Evolutionary conservation across 2,888 invertebrate species (phyloP), one percentile per base, ranked within the genome.

Genomic region (Apotomis capreana): DNA sequence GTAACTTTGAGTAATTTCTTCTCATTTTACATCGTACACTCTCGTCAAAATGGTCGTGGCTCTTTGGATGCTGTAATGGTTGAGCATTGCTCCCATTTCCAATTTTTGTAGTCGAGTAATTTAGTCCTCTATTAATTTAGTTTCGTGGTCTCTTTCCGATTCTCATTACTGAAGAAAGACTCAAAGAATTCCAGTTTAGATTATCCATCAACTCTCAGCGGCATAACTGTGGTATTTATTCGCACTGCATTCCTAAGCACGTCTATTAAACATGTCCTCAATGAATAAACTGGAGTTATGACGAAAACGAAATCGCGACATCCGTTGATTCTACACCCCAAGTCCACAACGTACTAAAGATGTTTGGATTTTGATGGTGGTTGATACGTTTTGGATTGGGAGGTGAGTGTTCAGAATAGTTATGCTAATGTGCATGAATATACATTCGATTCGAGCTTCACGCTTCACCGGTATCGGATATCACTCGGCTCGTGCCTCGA

Each of bases 251-350:
- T 71, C 67, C 71, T 15, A 57, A 71, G 61, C 67, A 57, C 57
- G 63, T 57, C 69, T 58, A 63, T 69, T 69, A 69, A 44, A 62
- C 63, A 70, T 61, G 67, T 68, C 71, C 63, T 68, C 68, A 68
- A 72, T 63, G 68, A 68, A 72, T 61, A 68, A 68, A 63, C 72
- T 54, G 54, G 52, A 72, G 72, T 72, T 68, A 72, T 72, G 72
- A 70, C 69, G 69, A 72, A 72, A 72, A 72, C 72, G 72, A 72
- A 72, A 72, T 72, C 72, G 72, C 68, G 68, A 72, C 68, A 68
- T 72, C 72, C 72, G 72, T 52, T 68, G 60, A 40, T 36, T n/a
- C 26, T 6, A 40, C 12, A n/a, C 9, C 12, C 10, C 12, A 12
- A 46, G 10, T 49, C 9, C 6, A 9, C 55, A 65, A 65, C 36